These are phyloP conservation scores for Mastomys natalensis DNA, from an alignment of 2,113 vertebrate species.

Conservation along the genomic window DNA sequence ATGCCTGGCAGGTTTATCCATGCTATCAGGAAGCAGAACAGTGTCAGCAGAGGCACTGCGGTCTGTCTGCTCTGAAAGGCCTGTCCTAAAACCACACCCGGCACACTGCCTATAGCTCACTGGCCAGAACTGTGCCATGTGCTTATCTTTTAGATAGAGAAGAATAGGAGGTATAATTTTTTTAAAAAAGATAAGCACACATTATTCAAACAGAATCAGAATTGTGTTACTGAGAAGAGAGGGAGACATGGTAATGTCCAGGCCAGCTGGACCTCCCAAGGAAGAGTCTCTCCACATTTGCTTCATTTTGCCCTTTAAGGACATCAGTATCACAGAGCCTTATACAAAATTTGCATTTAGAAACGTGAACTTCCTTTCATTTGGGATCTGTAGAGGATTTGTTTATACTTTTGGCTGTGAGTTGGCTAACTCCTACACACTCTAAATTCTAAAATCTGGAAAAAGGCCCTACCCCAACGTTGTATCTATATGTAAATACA, in stretches of 20 bases:
- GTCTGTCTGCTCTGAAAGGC: not conserved
- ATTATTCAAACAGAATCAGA: not conserved
- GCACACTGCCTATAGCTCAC: not conserved
- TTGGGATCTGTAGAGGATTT: not conserved
- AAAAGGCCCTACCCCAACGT: not conserved
- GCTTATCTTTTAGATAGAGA: not conserved
- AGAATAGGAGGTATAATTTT: not conserved
- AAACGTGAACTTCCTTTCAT: slow-evolving; percentile 48
- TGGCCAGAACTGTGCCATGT: not conserved
- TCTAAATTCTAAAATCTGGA: not conserved
- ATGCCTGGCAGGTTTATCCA: not conserved
- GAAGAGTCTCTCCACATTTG: not conserved
- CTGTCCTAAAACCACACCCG: not conserved
- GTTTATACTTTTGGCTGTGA: slow-evolving; percentile 16
- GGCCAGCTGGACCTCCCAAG: not conserved
- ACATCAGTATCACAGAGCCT: not conserved
- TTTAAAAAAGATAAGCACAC: not conserved
- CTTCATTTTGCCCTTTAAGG: slow-evolving; percentile 35
- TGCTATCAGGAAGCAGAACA: not conserved
- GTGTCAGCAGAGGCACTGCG: not conserved
- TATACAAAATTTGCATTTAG: not conserved
- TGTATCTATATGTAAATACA: not conserved
- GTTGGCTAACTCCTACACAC: not conserved
- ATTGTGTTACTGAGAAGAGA: slow-evolving; percentile 3
- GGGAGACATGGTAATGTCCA: not conserved